Evolutionary conservation across 2,113 vertebrate genomes (phyloP), one percentile per base, ranked within the genome.

Genomic region (Himantopus leucocephalus): DNA sequence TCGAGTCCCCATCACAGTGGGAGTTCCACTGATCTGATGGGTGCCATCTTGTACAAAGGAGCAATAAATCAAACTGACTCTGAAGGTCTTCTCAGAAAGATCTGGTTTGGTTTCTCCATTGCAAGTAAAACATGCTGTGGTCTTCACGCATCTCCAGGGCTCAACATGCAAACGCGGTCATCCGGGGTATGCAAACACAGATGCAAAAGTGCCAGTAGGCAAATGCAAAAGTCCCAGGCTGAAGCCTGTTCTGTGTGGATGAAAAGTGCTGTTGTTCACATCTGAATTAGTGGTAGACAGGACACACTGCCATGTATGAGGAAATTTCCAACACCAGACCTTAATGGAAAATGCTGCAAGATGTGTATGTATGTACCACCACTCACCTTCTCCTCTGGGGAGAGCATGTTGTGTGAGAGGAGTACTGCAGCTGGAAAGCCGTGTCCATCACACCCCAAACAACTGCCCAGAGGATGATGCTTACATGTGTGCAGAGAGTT

Each of bases 301-400:
- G 41, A 52, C 64, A 67, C 8, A 4, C 39, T 18, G 27, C 27
- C 11, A 12, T 5, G 8, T 48, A 14, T 14, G 39, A 66, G 27
- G 52, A 50, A 5, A 72, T 58, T 72, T 72, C 52, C 18, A 67
- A 23, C 41, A 55, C 5, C 24, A 72, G 41, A 41, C 34, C 27
- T 50, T 56, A 43, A 18, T 18, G n/a, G 48, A 64, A 88, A 59
- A 26, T 48, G 18, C 63, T 81, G 47, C 29, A 66, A 43, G 63
- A 15, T 56, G 45, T 2, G 2, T 23, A 3, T 2, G 7, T 4
- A 12, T 2, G 2, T 45, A 10, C 8, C 52, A 35, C 6, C 56
- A n/a, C 3, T 2, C 35, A 52, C 6, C 26, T 48, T 47, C 22
- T 74, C 17, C 63, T 63, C 39, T 34, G 79, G 15, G 29, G n/a